A percentile compares a stretch with the other conserved stretches of the same genome.
Evolutionary conservation across 2,888 invertebrate genomes (phyloP).

Genomic region (Monoplex corrugatus): DNA sequence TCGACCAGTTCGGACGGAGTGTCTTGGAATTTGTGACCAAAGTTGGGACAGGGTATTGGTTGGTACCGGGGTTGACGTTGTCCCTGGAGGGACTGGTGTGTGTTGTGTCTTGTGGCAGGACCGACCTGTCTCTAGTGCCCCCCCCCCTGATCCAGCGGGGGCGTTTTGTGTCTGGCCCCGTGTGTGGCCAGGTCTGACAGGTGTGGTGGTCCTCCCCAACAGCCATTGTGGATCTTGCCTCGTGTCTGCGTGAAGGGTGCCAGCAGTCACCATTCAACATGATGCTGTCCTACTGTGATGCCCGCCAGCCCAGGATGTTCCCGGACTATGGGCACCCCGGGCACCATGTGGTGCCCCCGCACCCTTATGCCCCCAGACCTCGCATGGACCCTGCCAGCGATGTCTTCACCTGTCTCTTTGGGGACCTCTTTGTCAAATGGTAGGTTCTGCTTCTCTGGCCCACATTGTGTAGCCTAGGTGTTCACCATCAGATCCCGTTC

Average conservation of each 20-base stretch:
- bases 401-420: conserved; percentile 77
- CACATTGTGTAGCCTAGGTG: not conserved
- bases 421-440: conserved; percentile 78
- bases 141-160: not conserved
- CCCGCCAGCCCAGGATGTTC: conserved; percentile 57
- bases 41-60: not conserved
- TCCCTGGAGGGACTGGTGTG: not conserved
- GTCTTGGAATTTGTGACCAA: too few species aligned
- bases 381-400: conserved; percentile 75
- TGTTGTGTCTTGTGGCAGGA: too few species aligned
- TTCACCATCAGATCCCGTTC: not conserved
- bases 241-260: not conserved
- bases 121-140: too few species aligned
- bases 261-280: conserved; percentile 1
- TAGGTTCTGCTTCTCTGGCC: too few species aligned
- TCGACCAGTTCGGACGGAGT: too few species aligned
- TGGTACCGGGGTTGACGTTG: not conserved
- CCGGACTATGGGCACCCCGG: conserved; percentile 58
- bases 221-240: not conserved
- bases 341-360: conserved; percentile 57
- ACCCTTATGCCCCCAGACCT: conserved; percentile 61
- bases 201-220: not conserved
- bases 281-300: conserved; percentile 56
- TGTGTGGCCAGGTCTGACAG: not conserved
- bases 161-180: not conserved